These are phyloP conservation scores for Malurus cyaneus DNA, from an alignment of 2,113 vertebrate genomes.

Conservation along the genomic window DNA sequence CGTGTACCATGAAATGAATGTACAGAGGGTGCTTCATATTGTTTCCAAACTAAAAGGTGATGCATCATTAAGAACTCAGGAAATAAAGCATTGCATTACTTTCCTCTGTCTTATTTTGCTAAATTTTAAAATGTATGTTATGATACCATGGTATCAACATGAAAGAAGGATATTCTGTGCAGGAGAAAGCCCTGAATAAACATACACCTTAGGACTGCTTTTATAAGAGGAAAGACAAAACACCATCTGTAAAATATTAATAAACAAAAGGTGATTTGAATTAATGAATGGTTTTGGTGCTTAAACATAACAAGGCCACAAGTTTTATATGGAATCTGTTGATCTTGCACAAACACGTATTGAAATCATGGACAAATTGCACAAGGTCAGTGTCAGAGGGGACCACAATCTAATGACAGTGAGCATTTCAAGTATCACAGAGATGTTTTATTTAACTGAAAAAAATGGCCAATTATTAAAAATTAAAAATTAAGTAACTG, in stretches of 20 bases:
- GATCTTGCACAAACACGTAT: background rate
- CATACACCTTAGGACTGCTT: background rate
- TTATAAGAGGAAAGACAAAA: background rate
- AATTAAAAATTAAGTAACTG: background rate
- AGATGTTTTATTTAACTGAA: background rate
- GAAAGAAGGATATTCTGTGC: background rate
- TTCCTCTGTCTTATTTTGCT: background rate
- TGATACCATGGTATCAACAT: fast-evolving
- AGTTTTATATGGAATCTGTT: background rate
- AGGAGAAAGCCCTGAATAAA: background rate
- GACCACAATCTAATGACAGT: background rate
- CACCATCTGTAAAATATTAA: background rate
- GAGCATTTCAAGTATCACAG: background rate
- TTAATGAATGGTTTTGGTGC: background rate
- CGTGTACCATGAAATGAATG: background rate
- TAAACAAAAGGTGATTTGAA: background rate
- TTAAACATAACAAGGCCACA: background rate
- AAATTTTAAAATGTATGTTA: background rate
- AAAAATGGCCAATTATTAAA: background rate
- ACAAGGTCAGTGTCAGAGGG: background rate
- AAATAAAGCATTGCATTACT: background rate
- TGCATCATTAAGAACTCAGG: background rate
- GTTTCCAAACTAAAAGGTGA: background rate
- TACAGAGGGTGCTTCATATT: background rate
- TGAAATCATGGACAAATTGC: background rate